Evolutionary conservation across 2,113 vertebrate genomes (phyloP).

Genomic region (Lepisosteus oculatus): DNA sequence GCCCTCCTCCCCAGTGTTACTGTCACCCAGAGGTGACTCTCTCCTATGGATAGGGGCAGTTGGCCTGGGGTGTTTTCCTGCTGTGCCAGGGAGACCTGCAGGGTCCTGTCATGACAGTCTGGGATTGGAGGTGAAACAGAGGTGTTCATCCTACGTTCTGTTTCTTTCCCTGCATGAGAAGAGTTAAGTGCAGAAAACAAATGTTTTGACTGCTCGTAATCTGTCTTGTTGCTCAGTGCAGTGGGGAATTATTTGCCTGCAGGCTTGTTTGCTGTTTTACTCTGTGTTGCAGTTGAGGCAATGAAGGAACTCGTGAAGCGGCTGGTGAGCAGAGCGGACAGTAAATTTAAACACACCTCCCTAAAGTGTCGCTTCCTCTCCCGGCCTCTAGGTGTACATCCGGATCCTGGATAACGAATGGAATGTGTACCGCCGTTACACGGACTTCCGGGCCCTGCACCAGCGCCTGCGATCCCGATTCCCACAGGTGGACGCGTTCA

Average conservation of each 20-base stretch:
- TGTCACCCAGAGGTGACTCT: too few species aligned
- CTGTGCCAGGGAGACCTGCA: too few species aligned
- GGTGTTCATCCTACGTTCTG: neutral
- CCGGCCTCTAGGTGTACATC: constrained; percentile 80
- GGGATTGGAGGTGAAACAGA: too few species aligned
- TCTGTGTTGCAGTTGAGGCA: neutral
- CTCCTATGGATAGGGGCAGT: too few species aligned
- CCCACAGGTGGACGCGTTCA: constrained; percentile 84
- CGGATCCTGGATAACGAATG: constrained; percentile 96
- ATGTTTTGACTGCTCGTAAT: neutral
- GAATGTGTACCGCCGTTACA: constrained; percentile 94
- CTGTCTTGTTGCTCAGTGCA: neutral
- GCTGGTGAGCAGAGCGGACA: too few species aligned
- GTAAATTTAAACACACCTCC: too few species aligned
- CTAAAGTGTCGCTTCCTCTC: neutral
- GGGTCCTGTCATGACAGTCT: too few species aligned
- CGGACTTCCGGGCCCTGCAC: constrained; percentile 88
- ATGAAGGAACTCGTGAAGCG: neutral
- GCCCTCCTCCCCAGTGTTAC: too few species aligned
- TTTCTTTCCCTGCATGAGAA: neutral
- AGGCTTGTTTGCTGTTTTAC: neutral
- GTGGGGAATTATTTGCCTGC: neutral
- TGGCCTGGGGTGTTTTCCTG: too few species aligned
- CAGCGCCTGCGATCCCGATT: constrained; percentile 79
- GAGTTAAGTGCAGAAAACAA: neutral